Percentiles rank a stretch among this genome's conserved stretches.
These are phyloP conservation scores for Asarcornis scutulata DNA, from an alignment of 2,113 vertebrate species.

Conservation along the genomic window DNA sequence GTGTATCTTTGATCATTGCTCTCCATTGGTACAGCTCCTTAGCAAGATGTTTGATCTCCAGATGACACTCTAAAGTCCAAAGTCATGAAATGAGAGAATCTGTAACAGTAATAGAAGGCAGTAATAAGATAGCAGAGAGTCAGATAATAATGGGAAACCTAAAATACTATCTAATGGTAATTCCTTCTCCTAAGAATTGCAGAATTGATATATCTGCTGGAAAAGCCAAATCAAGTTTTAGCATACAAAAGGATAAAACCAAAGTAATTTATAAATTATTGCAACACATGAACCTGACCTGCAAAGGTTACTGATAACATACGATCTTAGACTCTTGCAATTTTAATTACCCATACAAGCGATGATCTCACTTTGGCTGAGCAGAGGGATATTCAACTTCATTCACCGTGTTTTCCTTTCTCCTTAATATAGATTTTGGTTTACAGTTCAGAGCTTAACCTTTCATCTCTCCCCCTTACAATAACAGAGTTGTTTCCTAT, in stretches of 20 bases:
- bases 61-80: background rate
- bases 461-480: background rate
- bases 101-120: background rate
- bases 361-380: background rate
- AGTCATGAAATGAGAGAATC: background rate
- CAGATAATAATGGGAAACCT: background rate
- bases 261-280: background rate
- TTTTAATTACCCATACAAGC: background rate
- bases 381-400: background rate
- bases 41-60: background rate
- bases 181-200: background rate
- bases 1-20: background rate
- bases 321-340: background rate
- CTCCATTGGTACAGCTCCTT: background rate
- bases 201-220: background rate
- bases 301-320: background rate
- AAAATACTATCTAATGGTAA: background rate
- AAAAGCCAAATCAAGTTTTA: background rate
- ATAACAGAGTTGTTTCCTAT: background rate
- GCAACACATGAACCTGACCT: background rate
- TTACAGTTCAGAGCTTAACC: background rate
- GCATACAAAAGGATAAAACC: background rate
- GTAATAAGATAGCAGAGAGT: background rate
- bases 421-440: background rate
- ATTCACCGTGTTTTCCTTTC: background rate